These are phyloP conservation scores for Gallinago jamesoni DNA, from an alignment of 2,113 vertebrate species.

Conservation along the genomic window DNA sequence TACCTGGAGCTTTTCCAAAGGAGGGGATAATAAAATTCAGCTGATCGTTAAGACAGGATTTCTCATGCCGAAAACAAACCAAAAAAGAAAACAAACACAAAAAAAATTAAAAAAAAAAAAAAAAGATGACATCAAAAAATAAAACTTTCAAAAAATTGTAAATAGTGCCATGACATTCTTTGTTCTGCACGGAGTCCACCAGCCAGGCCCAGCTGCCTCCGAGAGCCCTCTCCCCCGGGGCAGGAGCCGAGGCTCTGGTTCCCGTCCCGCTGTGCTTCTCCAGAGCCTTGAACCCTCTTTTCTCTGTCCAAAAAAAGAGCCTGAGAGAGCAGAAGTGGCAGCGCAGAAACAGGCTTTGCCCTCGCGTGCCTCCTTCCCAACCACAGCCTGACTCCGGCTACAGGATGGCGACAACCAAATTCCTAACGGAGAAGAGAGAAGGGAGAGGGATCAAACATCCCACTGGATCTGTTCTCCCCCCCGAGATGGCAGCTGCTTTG, in stretches of 20 bases:
- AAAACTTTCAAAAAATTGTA: slow-evolving; percentile 19
- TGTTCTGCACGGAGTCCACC: slow-evolving; percentile 40
- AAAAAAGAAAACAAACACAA: background rate
- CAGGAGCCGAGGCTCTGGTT: background rate
- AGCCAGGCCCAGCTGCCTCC: background rate
- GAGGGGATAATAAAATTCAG: background rate
- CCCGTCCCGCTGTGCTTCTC: slow-evolving; percentile 41
- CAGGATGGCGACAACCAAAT: slow-evolving; percentile 60
- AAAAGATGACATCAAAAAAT: slow-evolving; percentile 37
- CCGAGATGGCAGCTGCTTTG: background rate
- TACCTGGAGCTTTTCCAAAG: slow-evolving; percentile 6
- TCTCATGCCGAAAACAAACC: slow-evolving; percentile 39
- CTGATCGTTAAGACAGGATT: slow-evolving; percentile 10
- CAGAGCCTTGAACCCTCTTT: slow-evolving; percentile 35
- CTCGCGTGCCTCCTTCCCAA: background rate
- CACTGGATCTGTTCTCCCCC: background rate
- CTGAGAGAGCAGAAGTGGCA: background rate
- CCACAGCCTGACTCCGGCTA: slow-evolving; percentile 22
- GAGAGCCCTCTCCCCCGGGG: background rate
- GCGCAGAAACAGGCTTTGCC: background rate
- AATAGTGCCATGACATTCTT: slow-evolving; percentile 73
- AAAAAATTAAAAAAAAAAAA: background rate
- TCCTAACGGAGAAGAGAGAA: slow-evolving; percentile 34
- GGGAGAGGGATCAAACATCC: background rate
- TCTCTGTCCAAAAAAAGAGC: slow-evolving; percentile 27